These are phyloP conservation scores for Sitophilus oryzae DNA, from an alignment of 1,140 invertebrate genomes.

Conservation along the genomic window DNA sequence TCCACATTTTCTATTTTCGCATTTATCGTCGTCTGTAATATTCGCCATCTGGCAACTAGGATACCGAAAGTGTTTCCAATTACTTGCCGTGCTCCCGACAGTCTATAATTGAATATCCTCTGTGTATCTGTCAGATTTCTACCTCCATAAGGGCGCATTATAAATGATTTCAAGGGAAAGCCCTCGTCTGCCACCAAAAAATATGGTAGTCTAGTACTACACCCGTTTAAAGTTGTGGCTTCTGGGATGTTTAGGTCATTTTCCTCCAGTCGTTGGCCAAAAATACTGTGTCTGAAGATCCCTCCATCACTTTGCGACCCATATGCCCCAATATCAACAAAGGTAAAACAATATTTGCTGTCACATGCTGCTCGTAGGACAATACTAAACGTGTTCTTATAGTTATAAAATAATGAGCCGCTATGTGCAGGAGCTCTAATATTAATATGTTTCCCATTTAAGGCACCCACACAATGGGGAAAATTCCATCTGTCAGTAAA, in stretches of 20 bases:
- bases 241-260: constrained; percentile 15
- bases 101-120: no score
- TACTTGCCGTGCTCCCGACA: no score
- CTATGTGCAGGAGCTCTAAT: constrained; percentile 14
- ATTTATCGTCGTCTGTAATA: no score
- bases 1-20: no score
- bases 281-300: constrained; percentile 15
- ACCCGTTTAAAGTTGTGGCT: neutral
- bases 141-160: constrained; percentile 29
- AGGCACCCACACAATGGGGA: no score
- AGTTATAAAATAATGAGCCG: constrained; percentile 35
- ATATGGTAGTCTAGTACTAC: constrained; percentile 2
- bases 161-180: constrained; percentile 23
- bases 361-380: constrained; percentile 44
- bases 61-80: no score
- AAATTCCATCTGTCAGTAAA: constrained; percentile 26
- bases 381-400: constrained; percentile 44
- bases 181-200: constrained; percentile 28
- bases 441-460: constrained; percentile 28
- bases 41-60: no score
- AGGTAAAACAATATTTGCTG: constrained; percentile 42
- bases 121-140: no score
- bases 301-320: constrained; percentile 39
- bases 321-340: constrained; percentile 42
- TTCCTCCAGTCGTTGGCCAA: constrained; percentile 14